Evolutionary conservation across 2,113 vertebrate species (phyloP).

Genomic region (Notothenia rossii): DNA sequence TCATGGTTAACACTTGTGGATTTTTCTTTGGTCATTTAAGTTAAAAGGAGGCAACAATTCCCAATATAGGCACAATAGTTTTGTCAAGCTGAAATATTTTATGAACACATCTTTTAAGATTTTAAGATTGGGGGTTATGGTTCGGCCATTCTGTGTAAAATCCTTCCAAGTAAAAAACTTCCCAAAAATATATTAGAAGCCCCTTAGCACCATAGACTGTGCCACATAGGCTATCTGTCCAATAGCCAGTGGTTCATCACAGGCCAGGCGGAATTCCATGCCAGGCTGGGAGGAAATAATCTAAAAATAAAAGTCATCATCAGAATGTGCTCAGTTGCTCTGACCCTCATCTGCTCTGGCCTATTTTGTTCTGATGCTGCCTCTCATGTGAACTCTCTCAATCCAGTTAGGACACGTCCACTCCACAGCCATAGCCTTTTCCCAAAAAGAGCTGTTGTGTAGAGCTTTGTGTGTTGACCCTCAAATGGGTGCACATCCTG

Average conservation of each 20-base stretch:
- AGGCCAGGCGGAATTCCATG: neutral
- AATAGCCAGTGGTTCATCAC: neutral
- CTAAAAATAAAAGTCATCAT: slow-evolving; percentile 26
- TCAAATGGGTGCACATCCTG: slow-evolving; percentile 39
- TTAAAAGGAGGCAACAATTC: too few relatives aligned
- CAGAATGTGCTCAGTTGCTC: slow-evolving; percentile 19
- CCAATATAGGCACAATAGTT: too few relatives aligned
- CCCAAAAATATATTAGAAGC: too few relatives aligned
- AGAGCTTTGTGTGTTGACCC: slow-evolving; percentile 54
- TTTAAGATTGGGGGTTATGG: too few relatives aligned
- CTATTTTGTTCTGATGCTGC: slow-evolving; percentile 17
- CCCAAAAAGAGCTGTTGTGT: slow-evolving; percentile 41
- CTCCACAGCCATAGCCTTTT: slow-evolving; percentile 39
- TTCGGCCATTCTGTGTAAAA: too few relatives aligned
- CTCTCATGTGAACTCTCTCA: slow-evolving; percentile 45
- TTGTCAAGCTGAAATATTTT: too few relatives aligned
- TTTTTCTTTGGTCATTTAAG: too few relatives aligned
- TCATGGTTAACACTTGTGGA: too few relatives aligned
- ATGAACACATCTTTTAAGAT: too few relatives aligned
- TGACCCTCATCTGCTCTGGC: slow-evolving; percentile 38
- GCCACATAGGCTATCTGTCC: too few relatives aligned
- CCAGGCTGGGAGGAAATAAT: slow-evolving; percentile 38
- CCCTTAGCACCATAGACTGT: too few relatives aligned
- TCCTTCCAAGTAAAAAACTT: too few relatives aligned
- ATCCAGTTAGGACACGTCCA: slow-evolving; percentile 3